These are phyloP conservation scores for Escarpia spicata DNA, from an alignment of 2,888 invertebrate species.

Conservation along the genomic window DNA sequence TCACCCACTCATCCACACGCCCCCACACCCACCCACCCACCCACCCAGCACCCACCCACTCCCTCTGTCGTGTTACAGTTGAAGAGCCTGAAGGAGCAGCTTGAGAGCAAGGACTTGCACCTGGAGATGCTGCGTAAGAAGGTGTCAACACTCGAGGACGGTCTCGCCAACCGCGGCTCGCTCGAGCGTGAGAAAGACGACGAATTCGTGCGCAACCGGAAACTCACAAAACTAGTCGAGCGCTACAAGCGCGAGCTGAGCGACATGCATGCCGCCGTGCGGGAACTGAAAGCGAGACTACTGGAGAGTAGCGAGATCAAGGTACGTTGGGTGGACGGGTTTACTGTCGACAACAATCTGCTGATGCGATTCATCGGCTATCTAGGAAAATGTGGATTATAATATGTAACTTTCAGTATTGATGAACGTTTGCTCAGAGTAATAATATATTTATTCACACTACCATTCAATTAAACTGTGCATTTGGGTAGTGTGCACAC, in stretches of 20 bases:
- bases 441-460: neutral
- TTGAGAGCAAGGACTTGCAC: constrained; percentile 90
- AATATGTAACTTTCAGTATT: neutral
- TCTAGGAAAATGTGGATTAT: no score
- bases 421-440: neutral
- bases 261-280: constrained; percentile 83
- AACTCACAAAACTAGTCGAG: constrained; percentile 84
- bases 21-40: neutral
- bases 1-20: neutral
- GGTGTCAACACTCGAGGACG: constrained; percentile 67
- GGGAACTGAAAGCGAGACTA: constrained; percentile 79
- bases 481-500: no score
- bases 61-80: constrained; percentile 32
- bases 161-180: constrained; percentile 54
- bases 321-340: constrained; percentile 31
- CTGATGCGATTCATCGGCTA: neutral
- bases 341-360: neutral
- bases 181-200: constrained; percentile 59
- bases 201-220: constrained; percentile 65
- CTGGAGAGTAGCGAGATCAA: constrained; percentile 59
- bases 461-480: no score
- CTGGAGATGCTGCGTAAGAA: constrained; percentile 88
- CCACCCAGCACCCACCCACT: neutral
- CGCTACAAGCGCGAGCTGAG: constrained; percentile 81
- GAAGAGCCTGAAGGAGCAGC: constrained; percentile 85